Evolutionary conservation across 1,140 invertebrate genomes (phyloP).

Genomic region (Anoplolepis gracilipes): DNA sequence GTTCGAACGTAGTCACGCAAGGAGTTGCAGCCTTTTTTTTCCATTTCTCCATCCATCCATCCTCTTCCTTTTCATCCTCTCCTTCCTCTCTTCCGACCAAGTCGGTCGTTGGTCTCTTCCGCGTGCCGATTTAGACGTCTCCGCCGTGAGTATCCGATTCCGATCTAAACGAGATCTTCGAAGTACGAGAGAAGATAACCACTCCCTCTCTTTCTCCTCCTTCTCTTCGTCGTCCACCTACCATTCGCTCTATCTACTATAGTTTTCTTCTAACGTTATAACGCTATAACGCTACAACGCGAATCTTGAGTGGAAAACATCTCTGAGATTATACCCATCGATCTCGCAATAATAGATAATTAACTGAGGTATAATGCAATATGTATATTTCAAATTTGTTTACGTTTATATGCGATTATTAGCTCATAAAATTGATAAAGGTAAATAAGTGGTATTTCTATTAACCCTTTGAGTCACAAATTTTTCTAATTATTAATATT

Average conservation of each 20-base stretch:
- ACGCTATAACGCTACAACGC: not conserved
- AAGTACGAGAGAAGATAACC: slow-evolving; percentile 61
- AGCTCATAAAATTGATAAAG: not conserved
- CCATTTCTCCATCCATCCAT: slow-evolving; percentile 2
- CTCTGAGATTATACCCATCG: slow-evolving; percentile 14
- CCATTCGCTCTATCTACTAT: slow-evolving; percentile 38
- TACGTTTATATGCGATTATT: not conserved
- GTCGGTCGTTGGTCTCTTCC: slow-evolving; percentile 70
- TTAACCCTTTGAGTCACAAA: no score
- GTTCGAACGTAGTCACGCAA: slow-evolving; percentile 74
- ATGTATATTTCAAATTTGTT: not conserved
- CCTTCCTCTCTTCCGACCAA: slow-evolving; percentile 22
- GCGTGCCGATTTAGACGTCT: slow-evolving; percentile 75
- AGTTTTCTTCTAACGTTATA: slow-evolving; percentile 7
- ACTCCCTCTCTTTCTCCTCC: slow-evolving; percentile 14
- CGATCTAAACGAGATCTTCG: slow-evolving; percentile 68
- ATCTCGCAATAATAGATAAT: slow-evolving; percentile 15
- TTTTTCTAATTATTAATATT: no score
- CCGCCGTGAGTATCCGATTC: slow-evolving; percentile 63
- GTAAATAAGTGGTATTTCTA: not conserved
- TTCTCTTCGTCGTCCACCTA: slow-evolving; percentile 5
- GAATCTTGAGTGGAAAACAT: slow-evolving; percentile 3
- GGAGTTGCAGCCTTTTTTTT: slow-evolving; percentile 58
- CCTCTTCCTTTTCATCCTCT: slow-evolving; percentile 27
- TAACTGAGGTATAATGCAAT: not conserved